phyloP scores from a whole-genome alignment of 2,113 vertebrate genomes.

The Charadrius vociferus region DNA sequence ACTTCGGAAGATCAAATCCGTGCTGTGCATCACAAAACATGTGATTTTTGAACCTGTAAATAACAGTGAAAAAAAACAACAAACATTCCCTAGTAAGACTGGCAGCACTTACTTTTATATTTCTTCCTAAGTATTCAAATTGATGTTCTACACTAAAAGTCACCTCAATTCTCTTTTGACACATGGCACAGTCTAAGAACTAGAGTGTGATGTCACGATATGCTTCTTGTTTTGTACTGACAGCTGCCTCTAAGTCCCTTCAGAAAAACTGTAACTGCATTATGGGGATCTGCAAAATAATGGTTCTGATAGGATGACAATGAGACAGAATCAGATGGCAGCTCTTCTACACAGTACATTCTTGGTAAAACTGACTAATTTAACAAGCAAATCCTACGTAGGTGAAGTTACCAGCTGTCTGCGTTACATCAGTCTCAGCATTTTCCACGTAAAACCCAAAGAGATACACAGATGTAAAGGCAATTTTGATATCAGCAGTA shows the following conservation, averaged over 20 bases:
- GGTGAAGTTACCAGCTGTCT: background rate
- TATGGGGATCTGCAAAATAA: background rate
- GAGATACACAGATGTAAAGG: background rate
- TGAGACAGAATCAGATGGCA: background rate
- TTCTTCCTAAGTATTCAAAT: background rate
- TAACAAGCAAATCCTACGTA: background rate
- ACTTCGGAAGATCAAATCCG: conserved; percentile 84
- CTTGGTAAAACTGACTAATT: background rate
- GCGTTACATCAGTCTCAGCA: background rate
- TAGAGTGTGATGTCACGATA: background rate
- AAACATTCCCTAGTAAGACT: background rate
- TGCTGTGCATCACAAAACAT: conserved; percentile 70
- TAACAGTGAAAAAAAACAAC: background rate
- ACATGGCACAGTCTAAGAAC: background rate
- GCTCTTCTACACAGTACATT: background rate
- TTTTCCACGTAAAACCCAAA: background rate
- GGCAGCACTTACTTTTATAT: background rate
- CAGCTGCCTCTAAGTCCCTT: background rate
- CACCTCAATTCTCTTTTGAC: background rate
- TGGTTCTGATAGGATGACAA: rapidly evolving
- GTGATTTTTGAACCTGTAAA: conserved; percentile 79
- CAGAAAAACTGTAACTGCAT: background rate
- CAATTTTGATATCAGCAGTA: background rate
- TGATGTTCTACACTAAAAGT: background rate
- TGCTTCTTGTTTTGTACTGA: background rate